Evolutionary conservation across 2,888 invertebrate genomes (phyloP), one percentile per base, ranked within the genome.

Genomic region (Neocrepidodera transversa): DNA sequence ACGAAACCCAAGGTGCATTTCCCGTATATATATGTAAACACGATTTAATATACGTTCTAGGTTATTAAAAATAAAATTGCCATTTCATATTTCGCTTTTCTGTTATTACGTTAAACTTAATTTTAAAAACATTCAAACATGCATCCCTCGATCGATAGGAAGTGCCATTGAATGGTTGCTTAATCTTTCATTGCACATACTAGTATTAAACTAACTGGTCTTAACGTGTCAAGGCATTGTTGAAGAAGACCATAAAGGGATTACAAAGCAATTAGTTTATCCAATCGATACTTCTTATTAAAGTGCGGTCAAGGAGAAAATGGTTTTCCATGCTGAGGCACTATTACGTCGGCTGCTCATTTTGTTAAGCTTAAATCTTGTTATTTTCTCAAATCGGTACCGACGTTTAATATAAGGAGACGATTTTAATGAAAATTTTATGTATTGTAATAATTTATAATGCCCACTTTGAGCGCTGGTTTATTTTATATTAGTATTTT

Each of bases 271-370:
- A 38, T 38, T 38, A 38, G 16, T 38, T 38, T 38, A 38, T 17
- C 38, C 17, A 17, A 38, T 38, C 38, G 38, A 38, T 38, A 38
- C 6, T 38, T 17, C 38, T 38, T 17, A 38, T 38, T 38, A 16
- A 38, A 16, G 38, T 38, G 16, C 38, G 38, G 38, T 38, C 38
- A 38, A 38, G 16, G 17, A 38, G 38, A 38, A 38, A 38, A 38
- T 38, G 10, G 17, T 10, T 38, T 7, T 8, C 17, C 10, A 5
- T 16, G 8, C 14, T 2, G 4, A 13, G 35, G 17, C 38, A 38
- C 1, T 38, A 17, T 10, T 8, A 17, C 38, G 17, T 17, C 5
- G 38, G 7, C 17, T 38, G 17, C 10, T 17, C 2, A 3, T 16
- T 38, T 38, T 8, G 17, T 38, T 16, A 38, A 38, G 38, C 17